Base-by-base conservation (phyloP, 2,797 vertebrate genomes). In the Urosaurus nigricauda region DNA sequence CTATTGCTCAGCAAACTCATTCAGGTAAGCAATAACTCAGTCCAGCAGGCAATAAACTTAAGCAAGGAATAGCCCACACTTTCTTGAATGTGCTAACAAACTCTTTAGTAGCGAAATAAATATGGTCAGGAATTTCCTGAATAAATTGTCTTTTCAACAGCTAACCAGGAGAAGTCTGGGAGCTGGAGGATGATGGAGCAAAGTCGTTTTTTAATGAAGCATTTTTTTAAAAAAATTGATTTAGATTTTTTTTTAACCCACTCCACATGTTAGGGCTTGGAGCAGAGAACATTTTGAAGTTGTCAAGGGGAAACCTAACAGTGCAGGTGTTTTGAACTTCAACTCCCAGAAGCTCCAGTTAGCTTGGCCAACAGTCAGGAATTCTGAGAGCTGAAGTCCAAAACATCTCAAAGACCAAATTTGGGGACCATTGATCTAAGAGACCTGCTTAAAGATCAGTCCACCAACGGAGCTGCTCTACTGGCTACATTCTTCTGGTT, bases 1-100 rank as follows among this genome's bases (percentile, higher is more conserved):
- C 95, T 96, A 96, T 96, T 96, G 96, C 96, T 96, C 95, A 94
- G 94, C 84, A 92, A 86, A 93, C 95, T 96, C 91, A 84, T 94
- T 96, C 94, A 93, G 94, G 93, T 93, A 91, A 93, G 95, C 92
- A 95, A 92, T 97, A 96, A 95, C 93, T 95, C 92, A 94, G 94
- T 96, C 89, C 84, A 92, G 93, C 85, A 94, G 94, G 91, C 91
- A 94, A 95, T 96, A 97, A 95, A 97, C 96, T 94, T 95, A 90
- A 94, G 92, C 94, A 95, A 95, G 95, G 93, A 95, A 93, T 89
- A 93, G 92, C 92, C 93, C 89, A 92, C 91, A 91, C 94, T 75
- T 85, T 96, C 93, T 95, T 94, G 97, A 96, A 96, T 95, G 95
- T 93, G 95, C 94, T 94, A 95, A 90, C 94, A 92, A 95, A 96